Evolutionary conservation across 2,888 invertebrate genomes (phyloP), one percentile per base, ranked within the genome.

Genomic region (Himalopsyche kuldschensis): DNA sequence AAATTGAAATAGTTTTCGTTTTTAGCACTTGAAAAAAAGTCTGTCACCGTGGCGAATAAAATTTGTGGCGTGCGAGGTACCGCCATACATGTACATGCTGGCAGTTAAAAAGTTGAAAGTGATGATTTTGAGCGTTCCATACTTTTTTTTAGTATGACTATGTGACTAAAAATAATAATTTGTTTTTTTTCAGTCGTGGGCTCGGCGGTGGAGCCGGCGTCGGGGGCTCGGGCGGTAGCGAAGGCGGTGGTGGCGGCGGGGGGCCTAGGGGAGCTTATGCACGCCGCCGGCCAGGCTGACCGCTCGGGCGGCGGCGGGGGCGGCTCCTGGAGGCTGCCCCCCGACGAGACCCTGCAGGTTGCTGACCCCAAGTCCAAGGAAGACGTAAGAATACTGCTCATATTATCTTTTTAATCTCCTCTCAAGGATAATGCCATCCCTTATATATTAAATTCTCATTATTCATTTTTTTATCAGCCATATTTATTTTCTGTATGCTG

Each of bases 271-370:
- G 91, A 90, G 93, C 94, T 94, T 93, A 97, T 97, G 97, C 97
- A 97, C 94, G 95, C 96, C 93, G 96, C 95, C 94, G 95, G 95
- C 91, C 94, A 95, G 92, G 93, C 96, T 91, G 96, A 96, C 93
- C 95, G 96, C 92, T 96, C 95, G 92, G 93, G 93, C 90, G 92
- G 91, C 90, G 92, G 91, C 90, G 92, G 92, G 90, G 91, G 91
- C 87, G 93, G 93, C 90, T 96, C 96, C 90, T 97, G 97, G 97
- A 95, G 96, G 91, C 94, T 97, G 91, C 96, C 96, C 91, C 96
- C 96, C 89, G 97, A 97, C 93, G 97, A 97, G 93, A 97, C 97
- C 88, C 94, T 97, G 88, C 97, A 97, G 92, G 97, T 97, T 90
- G 96, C 95, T 92, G 96, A 96, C 93, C 95, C 96, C 89, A 95